Percentiles rank a stretch among this genome's conserved stretches.
phyloP scores from a whole-genome alignment of 2,797 vertebrate genomes.

The Parauchenoglanis ngamensis region DNA sequence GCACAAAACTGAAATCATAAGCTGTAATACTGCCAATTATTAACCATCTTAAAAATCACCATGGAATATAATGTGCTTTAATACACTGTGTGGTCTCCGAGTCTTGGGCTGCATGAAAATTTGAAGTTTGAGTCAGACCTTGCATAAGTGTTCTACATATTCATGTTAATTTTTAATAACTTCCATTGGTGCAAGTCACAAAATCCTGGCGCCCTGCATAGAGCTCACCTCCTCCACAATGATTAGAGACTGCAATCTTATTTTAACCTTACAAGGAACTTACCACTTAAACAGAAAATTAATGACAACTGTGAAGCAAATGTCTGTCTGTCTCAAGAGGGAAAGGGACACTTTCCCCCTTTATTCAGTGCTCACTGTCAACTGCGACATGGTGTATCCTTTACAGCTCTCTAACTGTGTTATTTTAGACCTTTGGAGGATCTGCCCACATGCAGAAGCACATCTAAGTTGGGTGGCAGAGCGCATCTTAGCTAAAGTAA shows the following conservation, averaged over 20 bases:
- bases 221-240: slow-evolving; percentile 30
- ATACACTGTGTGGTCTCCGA: slow-evolving; percentile 21
- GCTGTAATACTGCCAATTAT: background rate
- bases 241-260: slow-evolving; percentile 28
- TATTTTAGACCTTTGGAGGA: slow-evolving; percentile 58
- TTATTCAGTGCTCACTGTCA: slow-evolving; percentile 21
- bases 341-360: slow-evolving; percentile 39
- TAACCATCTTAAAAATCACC: slow-evolving; percentile 4
- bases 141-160: slow-evolving; percentile 60
- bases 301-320: slow-evolving; percentile 2
- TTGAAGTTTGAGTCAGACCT: slow-evolving; percentile 59
- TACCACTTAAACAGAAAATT: slow-evolving; percentile 17
- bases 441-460: slow-evolving; percentile 51
- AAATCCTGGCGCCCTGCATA: slow-evolving; percentile 33
- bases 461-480: slow-evolving; percentile 54
- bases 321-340: slow-evolving; percentile 22
- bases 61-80: slow-evolving; percentile 37
- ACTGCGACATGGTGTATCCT: slow-evolving; percentile 19
- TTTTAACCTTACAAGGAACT: slow-evolving; percentile 31
- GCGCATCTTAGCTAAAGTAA: slow-evolving; percentile 54
- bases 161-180: slow-evolving; percentile 44
- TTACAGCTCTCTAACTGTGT: slow-evolving; percentile 55
- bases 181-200: slow-evolving; percentile 40
- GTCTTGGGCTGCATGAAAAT: slow-evolving; percentile 39
- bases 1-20: background rate